Base-by-base conservation (phyloP, 2,797 vertebrate genomes). In the Sebastes itinus region DNA sequence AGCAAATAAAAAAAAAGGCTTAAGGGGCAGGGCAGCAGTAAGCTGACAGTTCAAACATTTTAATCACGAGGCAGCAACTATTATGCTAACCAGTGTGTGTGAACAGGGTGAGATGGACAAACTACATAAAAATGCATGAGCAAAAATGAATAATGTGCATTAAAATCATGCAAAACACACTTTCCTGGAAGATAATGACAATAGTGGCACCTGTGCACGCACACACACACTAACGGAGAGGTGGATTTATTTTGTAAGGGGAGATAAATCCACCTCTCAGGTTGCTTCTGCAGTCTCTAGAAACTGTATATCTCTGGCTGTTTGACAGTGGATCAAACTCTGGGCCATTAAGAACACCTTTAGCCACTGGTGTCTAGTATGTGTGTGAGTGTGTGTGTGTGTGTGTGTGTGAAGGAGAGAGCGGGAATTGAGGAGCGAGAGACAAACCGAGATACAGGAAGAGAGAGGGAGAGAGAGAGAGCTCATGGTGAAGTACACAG, bases 311-410 rank as follows among this genome's bases (percentile, higher is more conserved):
- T 90, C 87, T 78, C 63, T 77, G 81, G 38, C 65, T 87, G 72
- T 82, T 87, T 88, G 90, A 93, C 88, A 87, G 81, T 81, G 77
- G 85, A 92, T 92, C 89, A 93, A 89, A 91, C 80, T 81, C 30
- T 64, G 58, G 77, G 72, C 85, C 86, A 92, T 89, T 91, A 89
- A 77, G 77, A 87, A 86, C 87, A 90, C 79, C 84, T 84, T 88
- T 77, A 84, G 78, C 73, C 70, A 79, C 75, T 80, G 56, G 55
- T 88, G 71, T 76, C 10, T 75, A 22, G 54, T 65, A 59, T 56
- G 52, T 80, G 55, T 46, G 5, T 25, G 46, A 61, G 32, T 64
- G 22, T 33, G 75, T 56, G 75, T 66, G 77, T 55, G 59, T 23
- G 64, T 72, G 63, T 52, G 16, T 38, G 52, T 23, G 62, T 27